Conservation (phyloP, 2,797 vertebrate species). For the Sebastes minor region DNA sequence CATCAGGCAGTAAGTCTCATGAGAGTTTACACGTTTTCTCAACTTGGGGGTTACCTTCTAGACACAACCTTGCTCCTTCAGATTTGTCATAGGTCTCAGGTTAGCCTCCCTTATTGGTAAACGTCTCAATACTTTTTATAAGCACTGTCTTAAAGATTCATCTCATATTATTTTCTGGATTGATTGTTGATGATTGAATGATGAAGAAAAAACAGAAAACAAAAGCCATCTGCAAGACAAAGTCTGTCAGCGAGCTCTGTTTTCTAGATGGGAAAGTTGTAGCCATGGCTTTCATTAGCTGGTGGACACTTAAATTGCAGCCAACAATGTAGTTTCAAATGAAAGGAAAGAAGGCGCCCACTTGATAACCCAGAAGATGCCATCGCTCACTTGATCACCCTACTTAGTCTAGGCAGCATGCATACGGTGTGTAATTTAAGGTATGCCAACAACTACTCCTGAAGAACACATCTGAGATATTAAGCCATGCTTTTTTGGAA, state of each 20-base stretch:
- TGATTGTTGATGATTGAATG: background rate
- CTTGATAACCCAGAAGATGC: no score
- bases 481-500: background rate
- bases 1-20: no score
- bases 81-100: background rate
- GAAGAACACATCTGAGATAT: background rate
- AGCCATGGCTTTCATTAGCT: background rate
- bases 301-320: background rate
- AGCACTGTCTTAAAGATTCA: background rate
- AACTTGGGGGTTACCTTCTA: no score
- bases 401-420: no score
- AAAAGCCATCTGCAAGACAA: background rate
- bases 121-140: background rate
- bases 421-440: no score
- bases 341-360: no score
- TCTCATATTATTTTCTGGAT: background rate
- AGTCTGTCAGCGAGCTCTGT: background rate
- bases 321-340: background rate
- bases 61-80: background rate
- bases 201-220: background rate
- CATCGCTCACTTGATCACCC: no score
- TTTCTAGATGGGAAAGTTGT: background rate
- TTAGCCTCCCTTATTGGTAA: background rate
- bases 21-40: no score
- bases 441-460: no score